Conservation (phyloP, 2,797 vertebrate species). For the Rhabdophis nuchalis region DNA sequence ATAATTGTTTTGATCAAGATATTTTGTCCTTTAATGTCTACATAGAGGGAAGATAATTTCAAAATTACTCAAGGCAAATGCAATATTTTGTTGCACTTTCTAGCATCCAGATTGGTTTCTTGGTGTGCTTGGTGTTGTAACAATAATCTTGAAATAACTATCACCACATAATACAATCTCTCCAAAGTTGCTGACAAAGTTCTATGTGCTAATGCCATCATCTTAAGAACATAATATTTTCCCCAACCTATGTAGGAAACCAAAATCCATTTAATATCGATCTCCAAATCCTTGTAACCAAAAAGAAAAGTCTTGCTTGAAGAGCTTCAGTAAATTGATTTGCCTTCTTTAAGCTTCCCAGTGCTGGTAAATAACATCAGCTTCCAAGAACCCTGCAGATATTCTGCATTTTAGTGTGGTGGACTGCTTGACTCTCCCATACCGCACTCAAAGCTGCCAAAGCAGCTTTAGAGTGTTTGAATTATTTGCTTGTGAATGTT, state of each 20-base stretch:
- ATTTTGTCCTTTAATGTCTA: neutral
- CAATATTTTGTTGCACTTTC: neutral
- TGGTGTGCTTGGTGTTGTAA: neutral
- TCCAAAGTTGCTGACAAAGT: neutral
- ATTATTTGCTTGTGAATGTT: neutral
- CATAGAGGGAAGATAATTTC: neutral
- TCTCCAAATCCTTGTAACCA: neutral
- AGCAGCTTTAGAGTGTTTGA: neutral
- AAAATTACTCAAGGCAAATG: neutral
- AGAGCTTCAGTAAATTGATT: neutral
- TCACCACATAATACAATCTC: accelerated
- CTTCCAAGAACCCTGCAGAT: neutral
- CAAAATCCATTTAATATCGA: neutral
- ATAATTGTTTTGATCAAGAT: neutral
- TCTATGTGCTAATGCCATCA: neutral
- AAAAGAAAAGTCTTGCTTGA: neutral
- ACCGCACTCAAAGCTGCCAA: neutral
- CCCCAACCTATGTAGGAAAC: neutral
- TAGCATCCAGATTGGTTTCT: neutral
- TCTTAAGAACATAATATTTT: neutral
- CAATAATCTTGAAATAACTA: neutral
- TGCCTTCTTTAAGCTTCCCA: neutral
- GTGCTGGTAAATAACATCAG: neutral
- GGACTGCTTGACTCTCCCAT: neutral
- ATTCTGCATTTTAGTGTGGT: neutral